phyloP scores from a whole-genome alignment of 1,140 invertebrate species.

The Orussus abietinus region DNA sequence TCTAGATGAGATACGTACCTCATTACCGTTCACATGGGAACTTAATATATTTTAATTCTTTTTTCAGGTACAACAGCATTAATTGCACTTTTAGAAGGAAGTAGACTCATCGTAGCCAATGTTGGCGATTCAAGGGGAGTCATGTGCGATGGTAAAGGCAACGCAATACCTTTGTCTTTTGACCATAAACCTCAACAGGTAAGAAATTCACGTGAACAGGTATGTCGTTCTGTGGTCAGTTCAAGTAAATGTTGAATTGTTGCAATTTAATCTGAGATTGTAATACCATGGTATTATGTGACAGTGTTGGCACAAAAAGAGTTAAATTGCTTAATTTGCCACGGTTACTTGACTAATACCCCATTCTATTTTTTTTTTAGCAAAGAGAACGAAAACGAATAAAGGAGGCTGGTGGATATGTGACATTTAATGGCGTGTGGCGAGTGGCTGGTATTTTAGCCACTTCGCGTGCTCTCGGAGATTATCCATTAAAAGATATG shows the following conservation, averaged over 20 bases:
- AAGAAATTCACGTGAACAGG: constrained; percentile 23
- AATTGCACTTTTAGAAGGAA: constrained; percentile 79
- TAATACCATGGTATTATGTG: constrained; percentile 7
- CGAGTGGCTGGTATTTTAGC: constrained; percentile 93
- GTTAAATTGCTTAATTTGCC: background rate
- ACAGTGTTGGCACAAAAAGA: constrained; percentile 4
- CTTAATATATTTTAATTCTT: too few relatives aligned
- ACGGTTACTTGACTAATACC: constrained; percentile 7
- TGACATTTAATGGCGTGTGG: constrained; percentile 95
- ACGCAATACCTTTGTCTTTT: constrained; percentile 87
- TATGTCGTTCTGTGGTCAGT: too few relatives aligned
- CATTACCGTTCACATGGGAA: too few relatives aligned
- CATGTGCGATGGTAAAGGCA: constrained; percentile 86
- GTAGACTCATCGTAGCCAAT: constrained; percentile 86
- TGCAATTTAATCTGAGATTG: constrained; percentile 10
- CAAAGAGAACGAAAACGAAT: constrained; percentile 83
- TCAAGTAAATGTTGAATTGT: constrained; percentile 4
- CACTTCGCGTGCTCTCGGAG: constrained; percentile 89
- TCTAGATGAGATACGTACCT: too few relatives aligned
- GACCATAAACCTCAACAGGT: constrained; percentile 96
- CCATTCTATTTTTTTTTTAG: constrained; percentile 49
- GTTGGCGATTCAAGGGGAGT: constrained; percentile 94
- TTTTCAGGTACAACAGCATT: constrained; percentile 82
- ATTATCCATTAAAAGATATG: constrained; percentile 92
- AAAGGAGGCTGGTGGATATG: constrained; percentile 87